Conservation (phyloP, 2,113 vertebrate genomes). For the Eupsittula cactorum region DNA sequence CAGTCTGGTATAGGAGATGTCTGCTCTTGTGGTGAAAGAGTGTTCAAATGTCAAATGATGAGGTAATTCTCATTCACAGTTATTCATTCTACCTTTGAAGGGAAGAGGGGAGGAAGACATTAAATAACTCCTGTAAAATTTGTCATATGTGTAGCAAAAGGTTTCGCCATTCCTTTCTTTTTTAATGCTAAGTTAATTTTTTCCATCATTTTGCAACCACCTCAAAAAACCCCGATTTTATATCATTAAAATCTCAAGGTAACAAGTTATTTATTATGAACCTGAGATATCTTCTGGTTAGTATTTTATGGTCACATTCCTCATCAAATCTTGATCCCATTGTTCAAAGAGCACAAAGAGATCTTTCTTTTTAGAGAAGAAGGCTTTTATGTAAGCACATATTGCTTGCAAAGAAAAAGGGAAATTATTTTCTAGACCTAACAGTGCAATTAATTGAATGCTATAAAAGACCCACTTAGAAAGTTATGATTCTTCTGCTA, state of each 20-base stretch:
- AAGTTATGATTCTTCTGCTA: not conserved
- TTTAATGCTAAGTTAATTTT: not conserved
- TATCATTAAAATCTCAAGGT: not conserved
- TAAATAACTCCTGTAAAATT: not conserved
- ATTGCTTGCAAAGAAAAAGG: not conserved
- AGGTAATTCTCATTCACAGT: not conserved
- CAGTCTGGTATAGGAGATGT: not conserved
- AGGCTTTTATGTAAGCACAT: not conserved
- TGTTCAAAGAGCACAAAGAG: not conserved
- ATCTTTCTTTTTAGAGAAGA: not conserved
- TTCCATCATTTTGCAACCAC: not conserved
- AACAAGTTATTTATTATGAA: not conserved
- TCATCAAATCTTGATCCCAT: not conserved
- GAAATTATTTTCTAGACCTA: not conserved
- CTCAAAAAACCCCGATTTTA: not conserved
- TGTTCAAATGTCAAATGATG: conserved; percentile 24
- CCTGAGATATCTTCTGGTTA: not conserved
- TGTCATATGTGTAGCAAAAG: not conserved
- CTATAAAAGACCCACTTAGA: not conserved
- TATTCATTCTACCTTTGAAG: not conserved
- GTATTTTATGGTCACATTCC: not conserved
- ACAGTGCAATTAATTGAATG: not conserved
- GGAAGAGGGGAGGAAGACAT: not conserved
- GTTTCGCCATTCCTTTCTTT: not conserved
- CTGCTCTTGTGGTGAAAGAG: not conserved